Conservation (phyloP, 2,113 vertebrate genomes). For the Oryzias woworae region DNA sequence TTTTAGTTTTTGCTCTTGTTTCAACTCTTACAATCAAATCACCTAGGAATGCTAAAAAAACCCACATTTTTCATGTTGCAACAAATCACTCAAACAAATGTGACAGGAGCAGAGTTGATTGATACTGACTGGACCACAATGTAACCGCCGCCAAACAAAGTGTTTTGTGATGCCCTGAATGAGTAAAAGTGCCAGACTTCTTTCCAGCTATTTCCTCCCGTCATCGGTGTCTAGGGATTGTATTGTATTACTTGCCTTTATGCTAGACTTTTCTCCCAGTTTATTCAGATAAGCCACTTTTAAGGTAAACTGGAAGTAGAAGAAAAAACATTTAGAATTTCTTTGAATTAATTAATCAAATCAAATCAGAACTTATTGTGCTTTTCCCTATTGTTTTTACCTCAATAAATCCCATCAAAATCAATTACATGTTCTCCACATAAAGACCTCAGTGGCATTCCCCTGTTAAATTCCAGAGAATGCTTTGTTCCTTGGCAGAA, state of each 20-base stretch:
- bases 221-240: neutral
- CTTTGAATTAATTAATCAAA: constrained; percentile 1
- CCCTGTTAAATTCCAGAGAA: constrained; percentile 16
- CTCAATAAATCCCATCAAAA: constrained; percentile 19
- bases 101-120: neutral
- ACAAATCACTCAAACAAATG: neutral
- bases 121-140: neutral
- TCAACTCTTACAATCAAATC: constrained; percentile 8
- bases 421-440: constrained; percentile 6
- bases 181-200: neutral
- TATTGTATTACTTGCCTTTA: neutral
- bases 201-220: neutral
- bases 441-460: constrained; percentile 2
- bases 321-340: neutral
- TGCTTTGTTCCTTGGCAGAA: constrained; percentile 31
- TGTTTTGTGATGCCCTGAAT: neutral
- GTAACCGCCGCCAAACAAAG: neutral
- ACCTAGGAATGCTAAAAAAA: neutral
- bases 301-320: neutral
- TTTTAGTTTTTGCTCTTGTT: neutral
- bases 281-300: neutral
- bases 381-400: constrained; percentile 22
- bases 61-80: neutral
- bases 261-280: neutral
- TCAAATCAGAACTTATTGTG: neutral